These are phyloP conservation scores for Psix sp. DNA, from an alignment of 1,140 invertebrate genomes.

Conservation along the genomic window DNA sequence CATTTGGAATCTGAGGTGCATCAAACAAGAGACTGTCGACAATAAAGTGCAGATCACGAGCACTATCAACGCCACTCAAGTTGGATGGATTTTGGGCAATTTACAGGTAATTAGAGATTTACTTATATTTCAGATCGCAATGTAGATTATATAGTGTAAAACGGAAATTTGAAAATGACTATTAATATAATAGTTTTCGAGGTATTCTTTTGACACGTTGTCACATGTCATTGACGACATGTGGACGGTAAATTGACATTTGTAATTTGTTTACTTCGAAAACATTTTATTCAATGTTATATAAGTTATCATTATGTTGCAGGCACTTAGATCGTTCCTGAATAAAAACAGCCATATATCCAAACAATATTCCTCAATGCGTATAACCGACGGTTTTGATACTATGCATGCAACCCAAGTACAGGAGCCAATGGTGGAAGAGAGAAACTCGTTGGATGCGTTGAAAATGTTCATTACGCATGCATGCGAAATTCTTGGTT, in stretches of 20 bases:
- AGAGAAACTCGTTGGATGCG: slow-evolving; percentile 86
- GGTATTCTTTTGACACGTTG: too few relatives aligned
- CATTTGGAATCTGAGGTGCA: slow-evolving; percentile 86
- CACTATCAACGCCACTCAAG: slow-evolving; percentile 78
- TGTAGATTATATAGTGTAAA: too few relatives aligned
- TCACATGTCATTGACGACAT: too few relatives aligned
- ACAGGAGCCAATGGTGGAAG: slow-evolving; percentile 79
- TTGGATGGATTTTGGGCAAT: slow-evolving; percentile 80
- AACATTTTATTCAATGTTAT: background rate
- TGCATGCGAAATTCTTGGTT: slow-evolving; percentile 91
- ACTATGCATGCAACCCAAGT: slow-evolving; percentile 64
- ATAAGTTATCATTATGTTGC: too few relatives aligned
- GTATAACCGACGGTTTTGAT: slow-evolving; percentile 72
- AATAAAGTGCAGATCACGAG: slow-evolving; percentile 79
- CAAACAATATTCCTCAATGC: slow-evolving; percentile 65
- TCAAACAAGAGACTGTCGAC: slow-evolving; percentile 80
- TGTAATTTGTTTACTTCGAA: background rate
- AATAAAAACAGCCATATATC: slow-evolving; percentile 80
- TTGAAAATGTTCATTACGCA: slow-evolving; percentile 87
- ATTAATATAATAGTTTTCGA: too few relatives aligned
- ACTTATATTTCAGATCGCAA: too few relatives aligned
- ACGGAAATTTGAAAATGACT: too few relatives aligned
- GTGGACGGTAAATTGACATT: too few relatives aligned
- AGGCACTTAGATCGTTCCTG: slow-evolving; percentile 81
- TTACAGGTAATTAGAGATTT: too few relatives aligned